These are phyloP conservation scores for Paratrypauchen microcephalus DNA, from an alignment of 2,797 vertebrate species.

Conservation along the genomic window DNA sequence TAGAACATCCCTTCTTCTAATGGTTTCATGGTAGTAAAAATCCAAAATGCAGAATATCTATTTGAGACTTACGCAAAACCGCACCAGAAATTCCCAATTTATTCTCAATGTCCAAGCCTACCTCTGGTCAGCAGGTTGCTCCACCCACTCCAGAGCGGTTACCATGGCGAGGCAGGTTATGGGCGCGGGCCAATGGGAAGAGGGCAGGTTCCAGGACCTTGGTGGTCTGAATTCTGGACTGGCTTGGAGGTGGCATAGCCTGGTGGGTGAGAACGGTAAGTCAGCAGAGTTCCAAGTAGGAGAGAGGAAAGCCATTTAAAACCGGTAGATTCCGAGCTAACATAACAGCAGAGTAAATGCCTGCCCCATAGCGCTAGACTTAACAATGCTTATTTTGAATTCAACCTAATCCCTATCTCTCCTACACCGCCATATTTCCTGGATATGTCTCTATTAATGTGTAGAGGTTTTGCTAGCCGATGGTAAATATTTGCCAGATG, in stretches of 20 bases:
- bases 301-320: conserved; percentile 73
- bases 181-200: conserved; percentile 39
- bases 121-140: conserved; percentile 50
- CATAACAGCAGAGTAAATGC: conserved; percentile 29
- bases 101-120: conserved; percentile 56
- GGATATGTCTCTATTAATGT: conserved; percentile 4
- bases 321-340: conserved; percentile 69
- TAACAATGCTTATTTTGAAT: conserved; percentile 7
- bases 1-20: conserved; percentile 35
- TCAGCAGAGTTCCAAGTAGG: conserved; percentile 65
- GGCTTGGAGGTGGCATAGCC: conserved; percentile 74
- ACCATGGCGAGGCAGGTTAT: conserved; percentile 47
- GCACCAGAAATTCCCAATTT: conserved; percentile 40
- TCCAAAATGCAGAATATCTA: conserved; percentile 17
- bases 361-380: neutral
- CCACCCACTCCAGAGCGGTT: conserved; percentile 61
- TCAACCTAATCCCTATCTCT: neutral
- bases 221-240: conserved; percentile 72
- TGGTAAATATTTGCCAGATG: conserved; percentile 10
- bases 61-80: conserved; percentile 45
- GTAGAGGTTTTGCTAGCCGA: neutral
- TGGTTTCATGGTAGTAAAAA: conserved; percentile 24
- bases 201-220: conserved; percentile 58
- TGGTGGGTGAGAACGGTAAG: conserved; percentile 74
- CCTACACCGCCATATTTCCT: neutral